These are phyloP conservation scores for Brachionus asplanchnoidis DNA, from an alignment of 1,140 invertebrate genomes.

Conservation along the genomic window DNA sequence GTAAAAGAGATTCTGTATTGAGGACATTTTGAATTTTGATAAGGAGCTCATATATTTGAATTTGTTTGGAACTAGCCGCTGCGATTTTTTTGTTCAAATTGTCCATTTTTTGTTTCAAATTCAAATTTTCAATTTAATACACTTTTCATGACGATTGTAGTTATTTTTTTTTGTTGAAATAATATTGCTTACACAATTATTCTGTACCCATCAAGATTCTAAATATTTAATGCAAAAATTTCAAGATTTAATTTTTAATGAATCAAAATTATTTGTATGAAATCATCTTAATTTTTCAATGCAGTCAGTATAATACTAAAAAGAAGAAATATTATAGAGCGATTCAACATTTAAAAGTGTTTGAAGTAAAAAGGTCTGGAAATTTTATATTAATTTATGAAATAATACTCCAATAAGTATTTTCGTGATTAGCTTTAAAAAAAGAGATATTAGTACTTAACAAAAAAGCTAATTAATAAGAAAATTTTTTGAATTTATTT, in stretches of 20 bases:
- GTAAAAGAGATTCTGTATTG: constrained; percentile 30
- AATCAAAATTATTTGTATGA: not conserved
- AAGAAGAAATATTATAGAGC: no score
- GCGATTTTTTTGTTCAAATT: constrained; percentile 30
- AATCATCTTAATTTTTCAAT: not conserved
- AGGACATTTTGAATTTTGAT: constrained; percentile 37
- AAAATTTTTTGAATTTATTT: no score
- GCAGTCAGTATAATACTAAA: no score
- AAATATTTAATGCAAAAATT: not conserved
- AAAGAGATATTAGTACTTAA: no score
- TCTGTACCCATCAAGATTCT: not conserved
- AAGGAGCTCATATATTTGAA: constrained; percentile 33
- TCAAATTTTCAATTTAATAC: not conserved
- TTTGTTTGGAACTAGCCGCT: constrained; percentile 6
- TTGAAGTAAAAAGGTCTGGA: no score
- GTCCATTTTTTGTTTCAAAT: constrained; percentile 21
- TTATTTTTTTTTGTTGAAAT: not conserved
- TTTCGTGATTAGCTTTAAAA: no score
- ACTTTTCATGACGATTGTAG: not conserved
- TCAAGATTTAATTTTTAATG: not conserved
- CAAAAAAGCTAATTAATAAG: no score
- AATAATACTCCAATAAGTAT: no score
- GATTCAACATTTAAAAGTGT: no score
- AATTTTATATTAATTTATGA: no score
- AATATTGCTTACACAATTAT: not conserved